A percentile compares a stretch with the other conserved stretches of the same genome.
phyloP scores from a whole-genome alignment of 2,888 invertebrate genomes.

The Brachypalpus laphriformis region DNA sequence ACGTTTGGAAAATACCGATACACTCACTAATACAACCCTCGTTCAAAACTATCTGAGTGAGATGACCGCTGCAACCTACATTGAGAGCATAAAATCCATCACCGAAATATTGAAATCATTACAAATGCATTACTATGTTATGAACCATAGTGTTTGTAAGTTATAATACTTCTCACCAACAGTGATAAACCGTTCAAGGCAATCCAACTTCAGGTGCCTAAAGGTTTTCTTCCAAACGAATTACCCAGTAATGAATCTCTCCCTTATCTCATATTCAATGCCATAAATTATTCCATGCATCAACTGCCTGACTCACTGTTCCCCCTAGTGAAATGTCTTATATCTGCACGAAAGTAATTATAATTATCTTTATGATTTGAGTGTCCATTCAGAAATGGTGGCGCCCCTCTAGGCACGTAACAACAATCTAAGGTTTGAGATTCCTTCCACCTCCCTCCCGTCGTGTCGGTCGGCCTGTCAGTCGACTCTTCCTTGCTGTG shows the following conservation, averaged over 20 bases:
- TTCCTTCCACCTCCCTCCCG: neutral
- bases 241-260: slow-evolving; percentile 7
- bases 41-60: too few relatives aligned
- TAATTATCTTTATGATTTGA: slow-evolving; percentile 70
- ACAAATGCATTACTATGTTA: too few relatives aligned
- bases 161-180: too few relatives aligned
- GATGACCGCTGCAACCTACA: too few relatives aligned
- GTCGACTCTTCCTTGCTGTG: neutral
- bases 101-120: too few relatives aligned
- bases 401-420: slow-evolving; percentile 13
- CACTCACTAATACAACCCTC: too few relatives aligned
- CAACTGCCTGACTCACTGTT: slow-evolving; percentile 19
- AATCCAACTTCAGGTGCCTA: neutral
- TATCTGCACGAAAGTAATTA: slow-evolving; percentile 66
- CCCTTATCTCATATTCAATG: neutral
- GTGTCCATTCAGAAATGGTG: slow-evolving; percentile 47
- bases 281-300: slow-evolving; percentile 8
- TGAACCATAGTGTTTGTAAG: too few relatives aligned
- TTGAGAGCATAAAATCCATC: too few relatives aligned
- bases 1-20: too few relatives aligned
- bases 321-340: slow-evolving; percentile 5
- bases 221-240: neutral
- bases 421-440: neutral
- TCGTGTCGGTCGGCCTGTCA: too few relatives aligned
- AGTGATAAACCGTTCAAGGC: too few relatives aligned